phyloP scores from a whole-genome alignment of 2,113 vertebrate genomes.

The Phainopepla nitens region DNA sequence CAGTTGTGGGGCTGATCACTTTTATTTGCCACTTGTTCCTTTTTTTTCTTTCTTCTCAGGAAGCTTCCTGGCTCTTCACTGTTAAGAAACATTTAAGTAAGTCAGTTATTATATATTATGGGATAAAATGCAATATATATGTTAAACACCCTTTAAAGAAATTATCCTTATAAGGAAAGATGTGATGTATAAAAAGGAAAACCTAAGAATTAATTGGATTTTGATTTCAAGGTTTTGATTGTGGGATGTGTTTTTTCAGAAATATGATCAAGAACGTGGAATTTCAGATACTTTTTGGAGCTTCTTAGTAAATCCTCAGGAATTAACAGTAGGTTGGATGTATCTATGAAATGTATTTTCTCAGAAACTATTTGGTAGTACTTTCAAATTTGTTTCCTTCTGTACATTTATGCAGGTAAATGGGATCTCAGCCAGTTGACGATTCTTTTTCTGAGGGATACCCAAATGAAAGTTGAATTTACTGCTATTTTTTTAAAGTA shows the following conservation, averaged over 20 bases:
- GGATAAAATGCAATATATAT: background rate
- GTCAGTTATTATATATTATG: background rate
- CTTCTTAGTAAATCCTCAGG: background rate
- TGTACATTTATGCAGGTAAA: background rate
- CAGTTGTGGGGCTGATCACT: background rate
- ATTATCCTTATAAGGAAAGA: background rate
- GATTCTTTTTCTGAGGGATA: background rate
- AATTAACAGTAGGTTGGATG: background rate
- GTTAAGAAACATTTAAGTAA: background rate
- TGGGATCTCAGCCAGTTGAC: background rate
- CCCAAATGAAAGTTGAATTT: background rate
- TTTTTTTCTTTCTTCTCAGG: background rate
- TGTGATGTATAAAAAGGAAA: background rate
- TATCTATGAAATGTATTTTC: background rate
- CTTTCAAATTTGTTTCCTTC: background rate
- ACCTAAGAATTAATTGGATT: background rate
- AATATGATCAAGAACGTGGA: background rate
- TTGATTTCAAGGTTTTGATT: background rate
- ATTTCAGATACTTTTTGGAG: background rate
- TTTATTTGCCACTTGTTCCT: background rate
- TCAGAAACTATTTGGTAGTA: background rate
- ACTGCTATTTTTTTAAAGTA: background rate
- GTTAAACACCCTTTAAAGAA: background rate
- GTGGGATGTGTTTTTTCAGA: background rate
- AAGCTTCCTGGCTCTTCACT: background rate